Conservation (phyloP, 2,797 vertebrate species). For the Cryptoprocta ferox region DNA sequence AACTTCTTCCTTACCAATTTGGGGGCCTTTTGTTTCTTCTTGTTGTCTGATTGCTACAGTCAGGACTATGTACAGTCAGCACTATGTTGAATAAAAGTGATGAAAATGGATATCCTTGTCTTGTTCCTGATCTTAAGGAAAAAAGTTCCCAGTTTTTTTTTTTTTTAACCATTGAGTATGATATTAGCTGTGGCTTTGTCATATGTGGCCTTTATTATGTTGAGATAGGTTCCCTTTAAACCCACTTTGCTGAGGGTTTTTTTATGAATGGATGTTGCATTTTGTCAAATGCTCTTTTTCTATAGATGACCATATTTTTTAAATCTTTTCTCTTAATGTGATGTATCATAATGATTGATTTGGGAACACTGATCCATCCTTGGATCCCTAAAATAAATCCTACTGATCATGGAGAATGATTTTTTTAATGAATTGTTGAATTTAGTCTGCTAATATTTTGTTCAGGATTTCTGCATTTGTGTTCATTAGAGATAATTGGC, state of each 20-base stretch:
- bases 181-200: neutral
- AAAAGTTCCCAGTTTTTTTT: neutral
- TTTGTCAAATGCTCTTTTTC: neutral
- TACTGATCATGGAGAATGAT: neutral
- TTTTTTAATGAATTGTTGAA: neutral
- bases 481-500: neutral
- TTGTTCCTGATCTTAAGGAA: neutral
- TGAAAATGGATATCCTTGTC: neutral
- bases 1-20: neutral
- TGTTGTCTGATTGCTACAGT: neutral
- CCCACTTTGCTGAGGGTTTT: neutral
- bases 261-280: neutral
- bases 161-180: neutral
- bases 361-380: neutral
- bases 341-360: neutral
- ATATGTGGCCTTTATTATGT: neutral
- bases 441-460: neutral
- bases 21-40: neutral
- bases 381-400: neutral
- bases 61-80: neutral
- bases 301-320: neutral
- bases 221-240: neutral
- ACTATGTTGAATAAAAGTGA: neutral
- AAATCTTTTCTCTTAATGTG: neutral
- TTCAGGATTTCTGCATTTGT: neutral